Evolutionary conservation across 2,113 vertebrate genomes (phyloP).

Genomic region (Odobenus rosmarus): DNA sequence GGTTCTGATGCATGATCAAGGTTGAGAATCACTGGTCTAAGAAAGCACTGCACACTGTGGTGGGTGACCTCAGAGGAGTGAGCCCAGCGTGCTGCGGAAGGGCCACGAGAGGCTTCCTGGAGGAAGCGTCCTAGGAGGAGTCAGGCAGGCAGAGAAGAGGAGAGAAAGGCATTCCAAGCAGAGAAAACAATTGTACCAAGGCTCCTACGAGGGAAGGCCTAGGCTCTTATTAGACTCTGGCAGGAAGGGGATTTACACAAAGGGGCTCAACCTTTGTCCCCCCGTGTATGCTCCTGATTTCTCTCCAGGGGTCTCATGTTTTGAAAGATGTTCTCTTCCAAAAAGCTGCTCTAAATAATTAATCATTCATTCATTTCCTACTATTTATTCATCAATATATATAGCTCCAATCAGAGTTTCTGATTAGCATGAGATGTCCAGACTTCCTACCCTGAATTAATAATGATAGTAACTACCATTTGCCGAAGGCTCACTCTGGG

Average conservation of each 20-base stretch:
- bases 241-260: neutral
- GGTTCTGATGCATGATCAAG: neutral
- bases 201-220: neutral
- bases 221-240: neutral
- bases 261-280: neutral
- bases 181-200: neutral
- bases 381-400: slow-evolving; percentile 64
- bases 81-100: neutral
- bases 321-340: slow-evolving; percentile 34
- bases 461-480: slow-evolving; percentile 23
- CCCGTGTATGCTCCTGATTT: neutral
- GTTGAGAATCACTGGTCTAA: neutral
- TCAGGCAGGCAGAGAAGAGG: neutral
- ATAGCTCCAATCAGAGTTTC: slow-evolving; percentile 40
- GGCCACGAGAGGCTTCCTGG: neutral
- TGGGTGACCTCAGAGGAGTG: neutral
- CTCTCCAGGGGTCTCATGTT: slow-evolving; percentile 9
- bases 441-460: slow-evolving; percentile 64
- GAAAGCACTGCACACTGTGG: neutral
- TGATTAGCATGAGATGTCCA: slow-evolving; percentile 58
- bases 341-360: slow-evolving; percentile 46
- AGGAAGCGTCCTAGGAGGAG: neutral
- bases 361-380: slow-evolving; percentile 63
- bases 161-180: neutral
- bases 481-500: neutral